These are phyloP conservation scores for Drosophila differens DNA, from an alignment of 2,888 invertebrate species.

Conservation along the genomic window DNA sequence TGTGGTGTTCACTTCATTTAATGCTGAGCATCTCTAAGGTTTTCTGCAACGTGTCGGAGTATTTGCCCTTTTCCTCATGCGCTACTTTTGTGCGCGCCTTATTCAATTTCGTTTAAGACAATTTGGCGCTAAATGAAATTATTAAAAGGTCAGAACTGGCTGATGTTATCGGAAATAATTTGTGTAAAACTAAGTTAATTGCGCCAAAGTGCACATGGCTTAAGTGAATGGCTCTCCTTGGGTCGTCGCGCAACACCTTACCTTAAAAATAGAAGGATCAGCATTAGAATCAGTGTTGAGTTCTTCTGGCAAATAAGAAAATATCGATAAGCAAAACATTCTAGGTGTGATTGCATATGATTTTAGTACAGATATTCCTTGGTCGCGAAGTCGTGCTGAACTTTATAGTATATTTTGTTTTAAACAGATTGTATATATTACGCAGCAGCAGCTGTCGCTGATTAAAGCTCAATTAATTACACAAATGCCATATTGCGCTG, in stretches of 20 bases:
- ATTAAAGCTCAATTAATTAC: slow-evolving; percentile 77
- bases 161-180: slow-evolving; percentile 72
- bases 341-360: neutral
- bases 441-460: slow-evolving; percentile 61
- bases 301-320: neutral
- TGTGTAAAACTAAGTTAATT: slow-evolving; percentile 51
- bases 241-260: neutral
- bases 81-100: slow-evolving; percentile 39
- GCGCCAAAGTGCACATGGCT: slow-evolving; percentile 24
- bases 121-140: slow-evolving; percentile 71
- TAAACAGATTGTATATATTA: slow-evolving; percentile 4
- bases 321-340: neutral
- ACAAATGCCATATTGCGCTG: slow-evolving; percentile 63
- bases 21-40: slow-evolving; percentile 11
- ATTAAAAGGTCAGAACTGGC: slow-evolving; percentile 54
- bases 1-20: neutral
- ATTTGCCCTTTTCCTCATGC: slow-evolving; percentile 14
- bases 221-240: slow-evolving; percentile 18
- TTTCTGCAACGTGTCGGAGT: neutral
- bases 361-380: neutral
- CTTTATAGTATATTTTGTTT: neutral
- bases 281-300: neutral
- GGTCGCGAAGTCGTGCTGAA: too few relatives aligned
- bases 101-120: slow-evolving; percentile 73
- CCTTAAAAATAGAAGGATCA: slow-evolving; percentile 1